A percentile compares a stretch with the other conserved stretches of the same genome.
Evolutionary conservation across 1,140 invertebrate genomes (phyloP).

Genomic region (Hypsibius dujardini): DNA sequence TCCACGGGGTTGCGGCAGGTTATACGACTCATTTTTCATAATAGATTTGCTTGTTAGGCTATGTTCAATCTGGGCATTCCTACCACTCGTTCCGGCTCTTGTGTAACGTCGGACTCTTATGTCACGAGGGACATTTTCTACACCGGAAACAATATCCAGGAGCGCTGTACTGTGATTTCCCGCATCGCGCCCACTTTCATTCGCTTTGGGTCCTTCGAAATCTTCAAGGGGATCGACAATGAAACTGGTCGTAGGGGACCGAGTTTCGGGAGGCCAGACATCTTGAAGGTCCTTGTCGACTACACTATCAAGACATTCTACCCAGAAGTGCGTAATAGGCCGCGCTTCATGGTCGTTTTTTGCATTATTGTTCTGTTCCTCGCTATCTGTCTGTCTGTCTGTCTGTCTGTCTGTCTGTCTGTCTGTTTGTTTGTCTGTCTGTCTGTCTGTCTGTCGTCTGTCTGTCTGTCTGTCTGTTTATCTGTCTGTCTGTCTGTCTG

Average conservation of each 20-base stretch:
- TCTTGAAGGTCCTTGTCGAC: conserved; percentile 40
- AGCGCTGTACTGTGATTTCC: conserved; percentile 30
- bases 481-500: too few relatives aligned
- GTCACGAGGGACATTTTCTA: conserved; percentile 26
- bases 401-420: too few relatives aligned
- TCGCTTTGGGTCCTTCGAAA: conserved; percentile 30
- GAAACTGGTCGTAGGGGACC: conserved; percentile 32
- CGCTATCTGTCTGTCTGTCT: not conserved
- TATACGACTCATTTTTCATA: not conserved
- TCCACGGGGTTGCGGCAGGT: too few relatives aligned
- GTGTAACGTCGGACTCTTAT: conserved; percentile 28
- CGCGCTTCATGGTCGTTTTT: conserved; percentile 2
- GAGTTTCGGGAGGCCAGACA: conserved; percentile 35
- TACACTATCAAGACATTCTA: conserved; percentile 46
- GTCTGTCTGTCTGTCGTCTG: too few relatives aligned
- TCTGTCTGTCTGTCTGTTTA: too few relatives aligned
- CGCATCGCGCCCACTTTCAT: conserved; percentile 28
- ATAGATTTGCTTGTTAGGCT: conserved; percentile 25
- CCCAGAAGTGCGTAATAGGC: conserved; percentile 31
- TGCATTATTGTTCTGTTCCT: conserved; percentile 4
- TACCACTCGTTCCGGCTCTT: conserved; percentile 29
- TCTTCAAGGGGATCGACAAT: conserved; percentile 29
- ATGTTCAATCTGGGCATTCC: conserved; percentile 32
- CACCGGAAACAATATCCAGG: conserved; percentile 3
- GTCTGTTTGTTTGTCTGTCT: too few relatives aligned